Conservation (phyloP, 1,140 invertebrate genomes). For the Neomicropteryx cornuta region DNA sequence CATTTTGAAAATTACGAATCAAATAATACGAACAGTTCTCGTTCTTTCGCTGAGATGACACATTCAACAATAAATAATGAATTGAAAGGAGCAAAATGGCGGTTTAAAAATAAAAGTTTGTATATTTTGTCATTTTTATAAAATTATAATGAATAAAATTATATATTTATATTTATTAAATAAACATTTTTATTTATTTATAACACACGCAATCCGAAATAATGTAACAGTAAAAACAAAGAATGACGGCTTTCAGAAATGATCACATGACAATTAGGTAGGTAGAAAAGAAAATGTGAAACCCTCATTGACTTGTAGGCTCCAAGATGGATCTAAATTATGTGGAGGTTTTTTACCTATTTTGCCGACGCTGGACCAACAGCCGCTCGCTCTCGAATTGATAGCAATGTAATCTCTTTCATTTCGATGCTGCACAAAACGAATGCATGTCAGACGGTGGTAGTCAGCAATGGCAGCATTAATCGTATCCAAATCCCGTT, state of each 20-base stretch:
- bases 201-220: too few species aligned
- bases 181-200: too few species aligned
- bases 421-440: conserved; percentile 49
- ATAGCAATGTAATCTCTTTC: conserved; percentile 60
- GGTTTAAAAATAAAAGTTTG: too few species aligned
- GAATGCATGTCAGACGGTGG: conserved; percentile 62
- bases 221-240: background rate
- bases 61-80: too few species aligned
- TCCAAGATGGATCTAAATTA: conserved; percentile 19
- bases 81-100: too few species aligned
- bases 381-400: conserved; percentile 55
- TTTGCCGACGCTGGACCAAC: conserved; percentile 69
- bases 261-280: conserved; percentile 1
- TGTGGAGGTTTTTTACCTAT: conserved; percentile 41
- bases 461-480: conserved; percentile 53
- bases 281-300: too few species aligned
- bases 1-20: too few species aligned
- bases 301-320: background rate
- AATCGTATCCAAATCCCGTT: conserved; percentile 40
- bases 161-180: too few species aligned
- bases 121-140: too few species aligned
- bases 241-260: background rate
- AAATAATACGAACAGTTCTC: too few species aligned
- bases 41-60: too few species aligned
- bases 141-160: too few species aligned